Evolutionary conservation across 92 coral and sea anemone species (phyloP).

Genomic region (Phenganax subtilis): DNA sequence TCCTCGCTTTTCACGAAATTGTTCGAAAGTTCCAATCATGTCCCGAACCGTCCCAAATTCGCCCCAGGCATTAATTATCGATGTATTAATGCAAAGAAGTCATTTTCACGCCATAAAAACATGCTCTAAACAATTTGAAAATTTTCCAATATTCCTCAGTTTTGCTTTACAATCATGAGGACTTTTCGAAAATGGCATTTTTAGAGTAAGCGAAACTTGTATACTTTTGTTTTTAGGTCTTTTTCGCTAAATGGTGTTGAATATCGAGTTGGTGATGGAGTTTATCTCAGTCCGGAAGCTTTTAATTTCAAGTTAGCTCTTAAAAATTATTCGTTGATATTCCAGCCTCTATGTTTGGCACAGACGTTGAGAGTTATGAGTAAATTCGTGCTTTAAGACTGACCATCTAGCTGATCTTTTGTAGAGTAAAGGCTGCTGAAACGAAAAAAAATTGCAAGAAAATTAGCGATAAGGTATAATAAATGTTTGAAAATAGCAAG

Average conservation of each 20-base stretch:
- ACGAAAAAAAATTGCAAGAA: conserved; percentile 13
- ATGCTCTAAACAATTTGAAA: no score
- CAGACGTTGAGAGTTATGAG: no score
- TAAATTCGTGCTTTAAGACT: not conserved
- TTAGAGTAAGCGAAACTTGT: not conserved
- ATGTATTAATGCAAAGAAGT: no score
- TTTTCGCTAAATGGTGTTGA: conserved; percentile 54
- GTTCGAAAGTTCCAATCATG: no score
- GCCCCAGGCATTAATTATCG: no score
- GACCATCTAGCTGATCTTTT: not conserved
- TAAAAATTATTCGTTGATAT: not conserved
- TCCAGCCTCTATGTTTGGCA: no score
- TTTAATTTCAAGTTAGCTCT: conserved; percentile 77
- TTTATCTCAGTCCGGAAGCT: conserved; percentile 63
- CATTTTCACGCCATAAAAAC: no score
- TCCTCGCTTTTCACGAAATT: no score
- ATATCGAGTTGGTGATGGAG: conserved; percentile 63
- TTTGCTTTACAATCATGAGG: no score
- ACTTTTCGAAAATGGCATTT: no score
- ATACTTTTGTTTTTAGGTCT: conserved; percentile 45
- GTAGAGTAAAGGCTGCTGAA: conserved; percentile 17
- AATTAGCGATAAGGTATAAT: conserved; percentile 40
- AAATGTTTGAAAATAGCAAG: not conserved
- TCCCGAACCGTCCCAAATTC: no score
- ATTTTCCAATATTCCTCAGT: no score